Conservation (phyloP, 2,113 vertebrate species). For the Antennarius striatus region DNA sequence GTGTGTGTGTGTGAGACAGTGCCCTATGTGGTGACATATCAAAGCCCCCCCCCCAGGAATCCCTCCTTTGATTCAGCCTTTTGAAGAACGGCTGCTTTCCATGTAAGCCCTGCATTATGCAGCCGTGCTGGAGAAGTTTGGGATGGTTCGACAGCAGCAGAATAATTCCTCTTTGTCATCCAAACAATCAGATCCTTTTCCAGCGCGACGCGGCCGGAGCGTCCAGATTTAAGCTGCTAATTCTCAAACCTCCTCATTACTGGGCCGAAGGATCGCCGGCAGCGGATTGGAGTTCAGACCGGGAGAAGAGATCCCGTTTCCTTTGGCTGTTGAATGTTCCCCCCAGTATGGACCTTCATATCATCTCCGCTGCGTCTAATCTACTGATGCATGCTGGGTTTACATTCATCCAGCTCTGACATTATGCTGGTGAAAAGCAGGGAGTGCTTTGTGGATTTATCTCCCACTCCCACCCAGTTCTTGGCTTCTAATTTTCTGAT, state of each 20-base stretch:
- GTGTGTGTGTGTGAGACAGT: constrained; percentile 32
- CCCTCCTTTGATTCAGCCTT: background rate
- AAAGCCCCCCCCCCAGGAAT: constrained; percentile 11
- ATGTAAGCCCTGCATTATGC: background rate
- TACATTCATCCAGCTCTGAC: constrained; percentile 71
- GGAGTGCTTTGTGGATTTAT: constrained; percentile 74
- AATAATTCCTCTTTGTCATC: constrained; percentile 8
- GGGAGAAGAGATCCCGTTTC: constrained; percentile 12
- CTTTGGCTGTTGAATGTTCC: constrained; percentile 20
- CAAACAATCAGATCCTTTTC: constrained; percentile 33
- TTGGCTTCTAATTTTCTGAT: constrained; percentile 83
- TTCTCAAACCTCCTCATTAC: constrained; percentile 22
- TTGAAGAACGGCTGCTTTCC: background rate
- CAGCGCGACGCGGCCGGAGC: constrained; percentile 29
- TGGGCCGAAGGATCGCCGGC: constrained; percentile 4
- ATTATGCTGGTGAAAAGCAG: constrained; percentile 68
- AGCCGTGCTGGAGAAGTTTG: constrained; percentile 15
- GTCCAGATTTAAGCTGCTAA: constrained; percentile 28
- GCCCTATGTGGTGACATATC: constrained; percentile 15
- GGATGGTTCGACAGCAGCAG: constrained; percentile 16
- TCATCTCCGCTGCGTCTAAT: constrained; percentile 63
- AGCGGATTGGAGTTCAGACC: constrained; percentile 26
- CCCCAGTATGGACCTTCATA: constrained; percentile 41
- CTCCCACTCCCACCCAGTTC: constrained; percentile 73
- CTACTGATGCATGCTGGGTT: constrained; percentile 70